These are phyloP conservation scores for Drosophila crucigera DNA, from an alignment of 2,888 invertebrate species.

Conservation along the genomic window DNA sequence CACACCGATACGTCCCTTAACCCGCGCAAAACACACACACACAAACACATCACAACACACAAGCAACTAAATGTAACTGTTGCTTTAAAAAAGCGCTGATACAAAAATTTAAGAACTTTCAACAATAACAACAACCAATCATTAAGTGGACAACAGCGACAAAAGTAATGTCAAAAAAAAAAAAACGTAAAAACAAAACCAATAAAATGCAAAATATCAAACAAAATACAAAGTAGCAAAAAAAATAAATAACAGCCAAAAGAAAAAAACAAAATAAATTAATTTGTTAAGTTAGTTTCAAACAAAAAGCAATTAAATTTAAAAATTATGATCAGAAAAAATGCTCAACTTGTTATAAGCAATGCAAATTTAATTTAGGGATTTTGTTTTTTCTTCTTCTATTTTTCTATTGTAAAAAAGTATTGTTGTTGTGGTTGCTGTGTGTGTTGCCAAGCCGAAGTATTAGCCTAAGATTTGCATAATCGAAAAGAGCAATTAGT, in stretches of 20 bases:
- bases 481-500: conserved; percentile 16
- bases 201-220: neutral
- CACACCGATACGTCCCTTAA: neutral
- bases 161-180: conserved; percentile 34
- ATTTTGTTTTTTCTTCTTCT: conserved; percentile 10
- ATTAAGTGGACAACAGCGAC: conserved; percentile 12
- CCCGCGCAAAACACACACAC: conserved; percentile 9
- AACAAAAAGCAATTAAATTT: conserved; percentile 12
- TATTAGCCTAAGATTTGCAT: conserved; percentile 29
- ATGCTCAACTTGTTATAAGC: conserved; percentile 25
- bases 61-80: conserved; percentile 47
- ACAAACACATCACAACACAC: neutral
- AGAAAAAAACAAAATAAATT: neutral
- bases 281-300: conserved; percentile 5
- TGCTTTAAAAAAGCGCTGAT: conserved; percentile 21
- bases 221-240: neutral
- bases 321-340: conserved; percentile 18
- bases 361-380: conserved; percentile 26
- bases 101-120: conserved; percentile 3
- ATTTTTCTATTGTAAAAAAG: conserved; percentile 3
- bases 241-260: neutral
- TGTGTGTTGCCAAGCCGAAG: conserved; percentile 27
- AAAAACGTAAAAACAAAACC: neutral
- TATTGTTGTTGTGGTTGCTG: conserved; percentile 1
- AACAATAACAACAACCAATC: conserved; percentile 9